Evolutionary conservation across 2,888 invertebrate species (phyloP).

Genomic region (Parnassius apollo): DNA sequence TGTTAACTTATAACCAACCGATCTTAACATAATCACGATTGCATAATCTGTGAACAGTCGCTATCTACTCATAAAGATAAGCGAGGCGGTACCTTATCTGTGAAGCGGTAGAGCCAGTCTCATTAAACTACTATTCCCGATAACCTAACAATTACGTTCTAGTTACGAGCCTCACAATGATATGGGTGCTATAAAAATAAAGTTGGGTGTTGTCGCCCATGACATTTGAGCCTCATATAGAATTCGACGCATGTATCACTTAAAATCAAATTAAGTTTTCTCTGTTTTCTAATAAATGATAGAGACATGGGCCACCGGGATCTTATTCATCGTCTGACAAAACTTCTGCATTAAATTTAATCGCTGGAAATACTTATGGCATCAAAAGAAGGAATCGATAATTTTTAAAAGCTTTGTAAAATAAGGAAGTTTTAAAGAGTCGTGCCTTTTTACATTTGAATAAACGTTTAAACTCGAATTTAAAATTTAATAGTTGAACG

Average conservation of each 20-base stretch:
- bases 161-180: conserved; percentile 39
- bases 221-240: conserved; percentile 4
- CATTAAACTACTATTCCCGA: conserved; percentile 59
- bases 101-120: conserved; percentile 45
- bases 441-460: conserved; percentile 1
- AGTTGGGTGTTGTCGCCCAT: conserved; percentile 18
- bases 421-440: conserved; percentile 9
- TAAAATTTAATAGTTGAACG: conserved; percentile 10
- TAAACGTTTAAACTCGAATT: conserved; percentile 9
- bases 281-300: neutral
- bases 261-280: conserved; percentile 1
- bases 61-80: conserved; percentile 54
- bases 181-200: conserved; percentile 25
- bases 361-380: conserved; percentile 5
- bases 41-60: conserved; percentile 33
- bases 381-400: conserved; percentile 8
- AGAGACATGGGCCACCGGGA: conserved; percentile 15
- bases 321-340: conserved; percentile 17
- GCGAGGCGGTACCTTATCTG: conserved; percentile 43
- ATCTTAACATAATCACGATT: conserved; percentile 28
- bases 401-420: conserved; percentile 23
- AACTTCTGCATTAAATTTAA: conserved; percentile 25
- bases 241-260: conserved; percentile 7
- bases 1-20: conserved; percentile 22
- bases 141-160: conserved; percentile 59